Conservation (phyloP, 1,140 invertebrate genomes). For the Sarcophaga bullata region DNA sequence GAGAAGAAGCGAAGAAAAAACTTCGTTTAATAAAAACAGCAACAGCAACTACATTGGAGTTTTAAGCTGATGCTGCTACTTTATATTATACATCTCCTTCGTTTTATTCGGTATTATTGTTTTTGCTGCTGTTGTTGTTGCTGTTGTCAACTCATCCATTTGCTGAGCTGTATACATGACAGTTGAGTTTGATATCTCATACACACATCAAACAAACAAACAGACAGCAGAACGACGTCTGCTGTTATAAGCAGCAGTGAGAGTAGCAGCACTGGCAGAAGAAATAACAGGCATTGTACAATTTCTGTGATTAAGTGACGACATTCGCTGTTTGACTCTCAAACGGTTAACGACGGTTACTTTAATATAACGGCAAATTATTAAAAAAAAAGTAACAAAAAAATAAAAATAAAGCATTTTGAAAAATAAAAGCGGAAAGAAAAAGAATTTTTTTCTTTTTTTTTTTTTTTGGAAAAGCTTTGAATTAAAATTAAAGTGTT, state of each 20-base stretch:
- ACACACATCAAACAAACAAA: constrained; percentile 10
- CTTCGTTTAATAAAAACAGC: background rate
- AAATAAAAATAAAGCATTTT: constrained; percentile 35
- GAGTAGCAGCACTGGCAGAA: constrained; percentile 29
- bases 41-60: too few species aligned
- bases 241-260: background rate
- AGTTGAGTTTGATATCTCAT: constrained; percentile 20
- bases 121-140: background rate
- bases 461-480: background rate
- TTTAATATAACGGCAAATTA: constrained; percentile 36
- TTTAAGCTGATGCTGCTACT: background rate
- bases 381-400: constrained; percentile 22
- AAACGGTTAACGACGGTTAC: constrained; percentile 62
- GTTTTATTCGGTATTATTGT: background rate
- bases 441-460: constrained; percentile 11
- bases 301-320: constrained; percentile 41
- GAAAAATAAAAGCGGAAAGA: constrained; percentile 38
- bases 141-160: background rate
- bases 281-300: constrained; percentile 39
- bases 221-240: background rate
- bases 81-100: background rate
- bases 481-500: background rate
- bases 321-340: constrained; percentile 64
- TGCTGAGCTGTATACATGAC: background rate
- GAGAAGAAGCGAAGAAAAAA: background rate